phyloP scores from a whole-genome alignment of 2,888 invertebrate genomes.

The Cataglyphis livida region DNA sequence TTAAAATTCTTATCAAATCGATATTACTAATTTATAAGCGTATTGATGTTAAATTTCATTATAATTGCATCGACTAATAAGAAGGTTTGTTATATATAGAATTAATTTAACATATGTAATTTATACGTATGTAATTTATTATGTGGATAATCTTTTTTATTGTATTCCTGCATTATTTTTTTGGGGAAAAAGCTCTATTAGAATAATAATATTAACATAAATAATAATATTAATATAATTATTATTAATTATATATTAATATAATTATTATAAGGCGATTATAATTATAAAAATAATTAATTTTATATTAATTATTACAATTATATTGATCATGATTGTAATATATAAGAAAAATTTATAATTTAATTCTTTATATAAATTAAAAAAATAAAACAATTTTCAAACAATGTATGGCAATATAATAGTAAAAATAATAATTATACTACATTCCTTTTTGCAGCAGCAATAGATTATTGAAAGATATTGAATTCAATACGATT shows the following conservation, averaged over 20 bases:
- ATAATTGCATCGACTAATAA: not conserved
- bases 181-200: not conserved
- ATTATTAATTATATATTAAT: not conserved
- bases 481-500: not conserved
- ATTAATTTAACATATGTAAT: not conserved
- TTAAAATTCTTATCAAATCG: constrained; percentile 2
- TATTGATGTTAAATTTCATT: not conserved
- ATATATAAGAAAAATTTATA: not conserved
- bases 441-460: not conserved
- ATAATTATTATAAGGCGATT: not conserved
- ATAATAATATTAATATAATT: not conserved
- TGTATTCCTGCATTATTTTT: constrained; percentile 13
- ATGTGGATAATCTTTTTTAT: not conserved
- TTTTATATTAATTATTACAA: constrained; percentile 1
- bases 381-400: not conserved
- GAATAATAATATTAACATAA: not conserved
- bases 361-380: not conserved
- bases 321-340: not conserved
- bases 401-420: constrained; percentile 4
- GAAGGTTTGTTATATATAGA: not conserved
- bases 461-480: not conserved
- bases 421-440: constrained; percentile 11
- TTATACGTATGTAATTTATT: not conserved
- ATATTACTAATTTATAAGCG: not conserved
- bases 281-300: constrained; percentile 23